Evolutionary conservation across 2,797 vertebrate species (phyloP).

Genomic region (Decapterus maruadsi): DNA sequence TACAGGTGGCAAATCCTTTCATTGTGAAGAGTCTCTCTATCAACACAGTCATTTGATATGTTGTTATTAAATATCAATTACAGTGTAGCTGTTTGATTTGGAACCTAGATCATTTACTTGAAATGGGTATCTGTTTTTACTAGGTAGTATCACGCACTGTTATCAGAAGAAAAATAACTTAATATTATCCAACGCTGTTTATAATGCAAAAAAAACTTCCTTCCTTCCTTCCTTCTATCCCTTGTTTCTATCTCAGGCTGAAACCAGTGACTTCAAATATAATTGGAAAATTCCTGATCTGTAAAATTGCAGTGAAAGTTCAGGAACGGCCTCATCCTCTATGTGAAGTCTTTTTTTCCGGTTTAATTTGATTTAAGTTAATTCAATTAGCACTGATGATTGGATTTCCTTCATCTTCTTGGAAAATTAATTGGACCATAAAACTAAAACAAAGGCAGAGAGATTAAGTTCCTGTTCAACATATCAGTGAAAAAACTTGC

Average conservation of each 20-base stretch:
- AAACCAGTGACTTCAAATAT: not conserved
- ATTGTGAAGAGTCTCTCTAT: not conserved
- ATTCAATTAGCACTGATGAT: constrained; percentile 57
- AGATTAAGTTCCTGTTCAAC: constrained; percentile 22
- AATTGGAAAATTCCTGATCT: constrained; percentile 14
- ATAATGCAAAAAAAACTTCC: not conserved
- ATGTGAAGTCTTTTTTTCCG: constrained; percentile 8
- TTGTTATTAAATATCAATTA: not conserved
- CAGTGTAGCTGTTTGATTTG: not conserved
- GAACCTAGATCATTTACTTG: not conserved
- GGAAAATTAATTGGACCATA: constrained; percentile 18
- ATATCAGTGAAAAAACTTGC: constrained; percentile 10
- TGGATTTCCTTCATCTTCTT: constrained; percentile 48
- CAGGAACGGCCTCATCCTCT: constrained; percentile 1
- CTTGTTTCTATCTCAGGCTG: not conserved
- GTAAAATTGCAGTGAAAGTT: constrained; percentile 27
- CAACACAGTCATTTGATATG: not conserved
- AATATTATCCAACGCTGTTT: not conserved
- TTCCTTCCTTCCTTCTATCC: not conserved
- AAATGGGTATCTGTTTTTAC: not conserved
- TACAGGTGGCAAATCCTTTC: not conserved
- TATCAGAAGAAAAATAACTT: not conserved
- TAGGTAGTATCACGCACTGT: not conserved
- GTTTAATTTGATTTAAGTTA: constrained; percentile 35
- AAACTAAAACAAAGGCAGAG: constrained; percentile 5